Evolutionary conservation across 1,140 invertebrate species (phyloP).

Genomic region (Drosophila nebulosa): DNA sequence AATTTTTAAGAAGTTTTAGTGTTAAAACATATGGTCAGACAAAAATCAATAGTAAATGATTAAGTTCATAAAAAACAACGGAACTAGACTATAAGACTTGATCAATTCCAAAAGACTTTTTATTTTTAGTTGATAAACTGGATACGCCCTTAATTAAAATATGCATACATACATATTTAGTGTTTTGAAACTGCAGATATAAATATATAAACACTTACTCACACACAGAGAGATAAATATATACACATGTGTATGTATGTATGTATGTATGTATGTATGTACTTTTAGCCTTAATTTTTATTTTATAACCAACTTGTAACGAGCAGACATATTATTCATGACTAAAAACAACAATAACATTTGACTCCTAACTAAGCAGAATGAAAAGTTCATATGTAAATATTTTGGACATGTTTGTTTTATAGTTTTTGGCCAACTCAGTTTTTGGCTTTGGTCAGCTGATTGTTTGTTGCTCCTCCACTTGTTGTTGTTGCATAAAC

Average conservation of each 20-base stretch:
- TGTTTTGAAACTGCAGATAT: background rate
- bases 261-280: background rate
- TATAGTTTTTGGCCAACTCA: slow-evolving; percentile 49
- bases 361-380: slow-evolving; percentile 31
- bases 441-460: slow-evolving; percentile 51
- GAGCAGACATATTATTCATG: slow-evolving; percentile 45
- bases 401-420: slow-evolving; percentile 62
- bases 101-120: too few species aligned
- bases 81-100: too few species aligned
- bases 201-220: background rate
- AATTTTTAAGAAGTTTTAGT: too few species aligned
- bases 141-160: background rate
- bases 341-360: slow-evolving; percentile 16
- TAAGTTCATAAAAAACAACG: too few species aligned
- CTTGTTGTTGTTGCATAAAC: slow-evolving; percentile 35
- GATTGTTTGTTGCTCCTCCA: slow-evolving; percentile 37
- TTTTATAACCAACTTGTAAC: slow-evolving; percentile 20
- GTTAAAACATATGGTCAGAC: too few species aligned
- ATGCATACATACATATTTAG: background rate
- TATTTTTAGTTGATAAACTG: too few species aligned
- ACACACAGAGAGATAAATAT: background rate
- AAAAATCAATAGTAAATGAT: too few species aligned
- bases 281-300: background rate
- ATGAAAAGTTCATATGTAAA: slow-evolving; percentile 70
- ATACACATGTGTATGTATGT: background rate